Base-by-base conservation (phyloP, 1,140 invertebrate species). In the Sogatella furcifera region DNA sequence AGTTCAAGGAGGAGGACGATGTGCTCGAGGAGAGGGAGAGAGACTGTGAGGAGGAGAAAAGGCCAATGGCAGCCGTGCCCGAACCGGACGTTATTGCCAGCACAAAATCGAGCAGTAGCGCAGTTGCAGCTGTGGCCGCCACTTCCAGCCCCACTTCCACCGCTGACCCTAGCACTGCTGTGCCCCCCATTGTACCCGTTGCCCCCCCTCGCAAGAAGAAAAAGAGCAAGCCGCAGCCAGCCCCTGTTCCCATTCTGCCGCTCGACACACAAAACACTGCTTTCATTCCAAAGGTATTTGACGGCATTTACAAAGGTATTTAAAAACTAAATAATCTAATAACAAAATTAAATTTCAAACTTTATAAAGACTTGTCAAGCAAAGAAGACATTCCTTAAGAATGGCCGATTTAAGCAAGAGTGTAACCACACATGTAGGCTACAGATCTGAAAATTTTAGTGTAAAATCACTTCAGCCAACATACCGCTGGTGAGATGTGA, bases 1-100 rank as follows among this genome's bases (percentile, higher is more conserved):
- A 62, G 38, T 44, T 44, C 13, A 62, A 57, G 52, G 60, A 56
- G 19, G 43, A 55, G 53, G 34, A 38, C 34, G 34, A 38, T 13
- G 34, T 38, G 34, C 34, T 38, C 9, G 15, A 22, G 15, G 53
- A 62, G 15, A 44, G 19, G 11, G 53, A 38, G 15, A 21, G 41
- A 17, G 28, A 38, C 34, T 38, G 3, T 3, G 52, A 55, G 46
- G 44, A n/a, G 46, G 34, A 55, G 42, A 41, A 11, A 44, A 59
- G 22, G 15, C 14, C 21, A 13, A 24, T 52, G 34, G 31, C 56
- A 9, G 19, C 31, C 34, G 14, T 17, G 34, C 85, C 88, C 73
- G 92, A 95, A 73, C 92, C 92, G 22, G 93, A 97, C 76, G 88
- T 97, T 65, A 92, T 97, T 61, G 89, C 90, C 53, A 95, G 92